Base-by-base conservation (phyloP, 2,113 vertebrate genomes). In the Mastomys coucha region DNA sequence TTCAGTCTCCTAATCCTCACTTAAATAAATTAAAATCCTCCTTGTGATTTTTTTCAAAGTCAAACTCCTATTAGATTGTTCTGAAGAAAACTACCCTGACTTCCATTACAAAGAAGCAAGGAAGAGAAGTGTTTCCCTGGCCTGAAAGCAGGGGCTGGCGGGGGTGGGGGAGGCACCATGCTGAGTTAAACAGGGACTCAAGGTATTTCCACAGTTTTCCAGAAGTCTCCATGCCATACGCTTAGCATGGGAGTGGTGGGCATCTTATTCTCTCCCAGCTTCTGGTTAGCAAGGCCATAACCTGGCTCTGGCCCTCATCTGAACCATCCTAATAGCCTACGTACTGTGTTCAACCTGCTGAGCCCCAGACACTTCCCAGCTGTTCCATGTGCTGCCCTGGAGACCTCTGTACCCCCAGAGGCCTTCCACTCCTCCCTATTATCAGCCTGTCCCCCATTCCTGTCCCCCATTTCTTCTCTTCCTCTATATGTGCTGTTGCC, bases 141-240 rank as follows among this genome's bases (percentile, higher is more conserved):
- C 42, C 13, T 67, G 39, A 95, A 91, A 39, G 58, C 0, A 10
- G 67, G 63, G 26, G 63, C 45, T 26, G 4, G n/a, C n/a, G n/a
- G 12, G 65, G 67, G 3, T 0, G 2, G 31, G 5, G 36, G 45
- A 89, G 70, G 75, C 7, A 12, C 63, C 75, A 67, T 72, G 53
- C 39, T 92, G 86, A 90, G 67, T 89, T 88, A 93, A 94, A 96
- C 51, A 86, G 33, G 67, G 67, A 96, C 65, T 70, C 1, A 26
- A 70, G 49, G 22, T 20, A 3, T 82, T 81, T 91, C 78, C 77
- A 69, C 88, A 96, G 70, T 45, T 89, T 53, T 26, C 2, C 36
- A 70, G 73, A 73, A 20, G 1, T 12, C 17, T 92, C 63, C 31
- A 9, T 65, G 56, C 26, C 14, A 5, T 19, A 16, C 39, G 19